A percentile compares a stretch with the other conserved stretches of the same genome.
phyloP scores from a whole-genome alignment of 1,140 invertebrate species.

The Ectropis grisescens region DNA sequence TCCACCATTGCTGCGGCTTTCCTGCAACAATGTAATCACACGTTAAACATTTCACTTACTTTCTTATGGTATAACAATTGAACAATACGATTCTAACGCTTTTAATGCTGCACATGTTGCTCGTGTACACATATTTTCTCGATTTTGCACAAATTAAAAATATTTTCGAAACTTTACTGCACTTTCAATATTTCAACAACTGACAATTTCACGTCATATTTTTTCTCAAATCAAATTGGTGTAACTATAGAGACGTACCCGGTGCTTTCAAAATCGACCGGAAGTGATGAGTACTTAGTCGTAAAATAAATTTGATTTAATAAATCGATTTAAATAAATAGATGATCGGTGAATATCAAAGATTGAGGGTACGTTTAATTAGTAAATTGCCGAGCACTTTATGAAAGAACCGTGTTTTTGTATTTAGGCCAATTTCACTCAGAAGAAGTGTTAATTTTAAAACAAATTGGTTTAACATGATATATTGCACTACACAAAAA shows the following conservation, averaged over 20 bases:
- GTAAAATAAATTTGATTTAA: slow-evolving; percentile 6
- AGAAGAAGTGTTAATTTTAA: too few relatives aligned
- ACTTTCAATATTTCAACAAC: too few relatives aligned
- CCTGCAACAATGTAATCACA: slow-evolving; percentile 70
- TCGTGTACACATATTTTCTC: slow-evolving; percentile 54
- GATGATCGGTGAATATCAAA: too few relatives aligned
- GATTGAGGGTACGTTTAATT: too few relatives aligned
- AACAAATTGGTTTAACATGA: too few relatives aligned
- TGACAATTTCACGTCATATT: too few relatives aligned
- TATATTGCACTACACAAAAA: too few relatives aligned
- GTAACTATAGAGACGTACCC: slow-evolving; percentile 38
- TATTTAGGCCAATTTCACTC: too few relatives aligned
- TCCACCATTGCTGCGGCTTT: slow-evolving; percentile 87
- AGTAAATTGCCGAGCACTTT: too few relatives aligned
- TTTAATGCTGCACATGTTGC: slow-evolving; percentile 58
- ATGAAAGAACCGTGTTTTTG: too few relatives aligned
- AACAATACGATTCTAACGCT: slow-evolving; percentile 41
- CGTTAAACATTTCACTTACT: background rate
- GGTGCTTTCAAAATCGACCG: slow-evolving; percentile 19
- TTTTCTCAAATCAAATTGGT: slow-evolving; percentile 11
- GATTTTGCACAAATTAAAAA: slow-evolving; percentile 1
- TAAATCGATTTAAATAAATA: too few relatives aligned
- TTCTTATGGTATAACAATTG: slow-evolving; percentile 7
- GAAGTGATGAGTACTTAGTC: slow-evolving; percentile 16
- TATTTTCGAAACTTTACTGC: too few relatives aligned